Conservation (phyloP, 2,797 vertebrate genomes). For the Malurus leucopterus region DNA sequence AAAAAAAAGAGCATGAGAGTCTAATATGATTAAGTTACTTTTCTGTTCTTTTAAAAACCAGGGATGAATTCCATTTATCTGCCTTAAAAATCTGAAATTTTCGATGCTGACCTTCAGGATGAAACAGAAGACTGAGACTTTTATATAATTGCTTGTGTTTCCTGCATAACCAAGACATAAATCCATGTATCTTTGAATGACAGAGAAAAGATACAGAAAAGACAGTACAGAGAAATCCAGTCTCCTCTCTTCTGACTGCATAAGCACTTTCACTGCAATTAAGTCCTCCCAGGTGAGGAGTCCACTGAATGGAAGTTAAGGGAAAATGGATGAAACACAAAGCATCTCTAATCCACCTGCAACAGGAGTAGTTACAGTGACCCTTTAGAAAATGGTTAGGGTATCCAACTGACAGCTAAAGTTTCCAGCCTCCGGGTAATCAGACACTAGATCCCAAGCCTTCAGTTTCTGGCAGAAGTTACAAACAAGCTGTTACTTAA, state of each 20-base stretch:
- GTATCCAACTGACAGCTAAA: neutral
- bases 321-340: neutral
- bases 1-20: neutral
- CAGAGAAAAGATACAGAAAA: no score
- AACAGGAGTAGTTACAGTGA: neutral
- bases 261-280: neutral
- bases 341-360: neutral
- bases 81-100: neutral
- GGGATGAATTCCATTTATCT: neutral
- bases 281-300: neutral
- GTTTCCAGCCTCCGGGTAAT: conserved; percentile 17
- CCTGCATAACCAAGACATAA: neutral
- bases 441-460: conserved; percentile 22
- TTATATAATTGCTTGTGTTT: neutral
- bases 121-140: neutral
- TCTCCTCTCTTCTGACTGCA: neutral
- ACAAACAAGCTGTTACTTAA: conserved; percentile 33
- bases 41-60: neutral
- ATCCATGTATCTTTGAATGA: neutral
- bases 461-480: conserved; percentile 14
- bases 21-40: neutral
- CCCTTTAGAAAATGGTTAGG: neutral
- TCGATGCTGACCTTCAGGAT: neutral
- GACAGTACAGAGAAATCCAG: neutral
- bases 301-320: neutral